phyloP scores from a whole-genome alignment of 2,888 invertebrate species.

The Aricia artaxerxes region DNA sequence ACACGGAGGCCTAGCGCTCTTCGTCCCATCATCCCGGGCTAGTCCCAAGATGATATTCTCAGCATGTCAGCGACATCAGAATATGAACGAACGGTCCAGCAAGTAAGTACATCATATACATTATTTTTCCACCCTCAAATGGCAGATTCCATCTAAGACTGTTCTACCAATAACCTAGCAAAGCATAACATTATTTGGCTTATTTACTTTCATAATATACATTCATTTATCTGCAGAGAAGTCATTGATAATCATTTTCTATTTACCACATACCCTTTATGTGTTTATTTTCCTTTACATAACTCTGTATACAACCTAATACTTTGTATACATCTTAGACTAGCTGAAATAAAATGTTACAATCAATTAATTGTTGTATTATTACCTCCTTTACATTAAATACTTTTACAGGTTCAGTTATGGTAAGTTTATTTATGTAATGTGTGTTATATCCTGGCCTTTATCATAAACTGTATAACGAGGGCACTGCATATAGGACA shows the following conservation, averaged over 20 bases:
- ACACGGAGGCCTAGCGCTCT: slow-evolving; percentile 73
- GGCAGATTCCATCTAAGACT: not conserved
- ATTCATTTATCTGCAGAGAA: not conserved
- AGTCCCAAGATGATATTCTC: slow-evolving; percentile 79
- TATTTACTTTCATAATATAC: not conserved
- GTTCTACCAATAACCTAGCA: slow-evolving; percentile 28
- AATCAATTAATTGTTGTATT: slow-evolving; percentile 7
- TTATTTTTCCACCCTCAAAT: slow-evolving; percentile 1
- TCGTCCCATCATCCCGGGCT: slow-evolving; percentile 76
- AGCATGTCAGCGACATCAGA: slow-evolving; percentile 79
- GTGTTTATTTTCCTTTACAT: not conserved
- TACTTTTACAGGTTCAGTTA: not conserved
- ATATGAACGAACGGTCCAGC: slow-evolving; percentile 76
- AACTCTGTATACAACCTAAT: not conserved
- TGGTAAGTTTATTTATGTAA: slow-evolving; percentile 15
- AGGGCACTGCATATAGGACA: slow-evolving; percentile 18
- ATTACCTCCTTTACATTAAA: slow-evolving; percentile 13
- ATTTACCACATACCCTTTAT: not conserved
- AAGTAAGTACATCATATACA: slow-evolving; percentile 61
- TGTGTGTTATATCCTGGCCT: not conserved
- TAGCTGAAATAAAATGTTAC: slow-evolving; percentile 10
- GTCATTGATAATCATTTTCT: not conserved
- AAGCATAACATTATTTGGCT: not conserved
- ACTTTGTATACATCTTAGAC: not conserved
- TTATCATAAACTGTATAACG: slow-evolving; percentile 10